A percentile compares a stretch with the other conserved stretches of the same genome.
Conservation (phyloP, 2,888 invertebrate species). For the Mesorhabditis spiculigera region DNA sequence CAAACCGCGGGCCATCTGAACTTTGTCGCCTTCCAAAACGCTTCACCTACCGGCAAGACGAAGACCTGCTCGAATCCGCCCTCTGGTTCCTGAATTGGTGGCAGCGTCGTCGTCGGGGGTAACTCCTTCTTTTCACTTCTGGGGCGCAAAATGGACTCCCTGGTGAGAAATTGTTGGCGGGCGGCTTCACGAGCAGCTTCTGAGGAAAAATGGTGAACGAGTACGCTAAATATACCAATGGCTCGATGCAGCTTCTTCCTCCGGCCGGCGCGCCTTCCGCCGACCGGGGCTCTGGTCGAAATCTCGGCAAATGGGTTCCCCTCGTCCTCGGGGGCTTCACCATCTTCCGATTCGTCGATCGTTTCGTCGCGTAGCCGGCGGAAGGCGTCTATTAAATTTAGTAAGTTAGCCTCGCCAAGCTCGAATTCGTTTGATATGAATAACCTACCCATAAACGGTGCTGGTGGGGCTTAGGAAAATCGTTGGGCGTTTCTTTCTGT, state of each 20-base stretch:
- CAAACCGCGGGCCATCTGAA: not conserved
- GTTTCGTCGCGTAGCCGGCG: not conserved
- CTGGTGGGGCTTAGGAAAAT: conserved; percentile 3
- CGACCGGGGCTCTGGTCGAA: not conserved
- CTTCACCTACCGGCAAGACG: not conserved
- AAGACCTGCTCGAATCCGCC: not conserved
- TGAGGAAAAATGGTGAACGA: too few relatives aligned
- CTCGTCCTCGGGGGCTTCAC: not conserved
- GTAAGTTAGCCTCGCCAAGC: not conserved
- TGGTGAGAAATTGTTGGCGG: too few relatives aligned
- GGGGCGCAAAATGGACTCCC: too few relatives aligned
- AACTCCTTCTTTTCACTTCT: not conserved
- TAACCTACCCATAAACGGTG: not conserved
- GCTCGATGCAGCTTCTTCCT: too few relatives aligned
- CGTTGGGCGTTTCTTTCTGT: not conserved
- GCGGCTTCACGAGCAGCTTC: too few relatives aligned
- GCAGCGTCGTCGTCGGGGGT: not conserved
- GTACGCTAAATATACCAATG: too few relatives aligned
- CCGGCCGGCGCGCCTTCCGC: too few relatives aligned
- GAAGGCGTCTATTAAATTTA: not conserved
- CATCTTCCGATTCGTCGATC: not conserved
- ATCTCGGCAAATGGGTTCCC: conserved; percentile 2
- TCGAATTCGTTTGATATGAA: not conserved
- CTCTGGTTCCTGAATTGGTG: not conserved
- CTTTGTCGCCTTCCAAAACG: not conserved